phyloP scores from a whole-genome alignment of 2,113 vertebrate species.

The Scortum barcoo region DNA sequence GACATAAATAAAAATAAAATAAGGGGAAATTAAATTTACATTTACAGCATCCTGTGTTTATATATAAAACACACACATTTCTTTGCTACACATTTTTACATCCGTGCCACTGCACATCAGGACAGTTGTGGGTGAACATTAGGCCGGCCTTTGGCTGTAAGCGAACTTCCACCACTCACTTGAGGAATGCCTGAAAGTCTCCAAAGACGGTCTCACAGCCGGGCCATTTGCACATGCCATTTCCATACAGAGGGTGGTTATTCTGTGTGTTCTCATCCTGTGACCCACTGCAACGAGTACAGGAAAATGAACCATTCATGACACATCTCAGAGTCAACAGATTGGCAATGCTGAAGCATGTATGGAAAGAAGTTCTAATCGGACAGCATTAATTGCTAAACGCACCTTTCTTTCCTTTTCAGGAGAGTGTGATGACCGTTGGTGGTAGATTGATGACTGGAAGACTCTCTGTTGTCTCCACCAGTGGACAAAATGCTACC shows the following conservation, averaged over 20 bases:
- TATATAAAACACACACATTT: background rate
- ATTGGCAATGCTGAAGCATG: background rate
- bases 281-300: conserved; percentile 83
- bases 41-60: background rate
- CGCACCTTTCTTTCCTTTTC: conserved; percentile 82
- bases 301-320: background rate
- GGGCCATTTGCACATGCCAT: conserved; percentile 98
- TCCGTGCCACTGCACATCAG: background rate
- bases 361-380: background rate
- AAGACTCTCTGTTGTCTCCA: conserved; percentile 73
- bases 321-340: background rate
- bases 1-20: background rate
- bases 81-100: background rate
- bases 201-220: conserved; percentile 98
- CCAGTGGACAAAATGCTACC: conserved; percentile 48
- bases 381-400: background rate
- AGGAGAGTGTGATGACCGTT: conserved; percentile 76
- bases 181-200: conserved; percentile 96
- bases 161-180: conserved; percentile 85
- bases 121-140: background rate
- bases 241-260: conserved; percentile 94
- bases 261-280: conserved; percentile 87
- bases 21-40: background rate
- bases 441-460: conserved; percentile 70
- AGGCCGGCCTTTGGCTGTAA: background rate